A percentile compares a stretch with the other conserved stretches of the same genome.
Conservation (phyloP, 2,797 vertebrate genomes). For the Enteromius afrohamiltoni region DNA sequence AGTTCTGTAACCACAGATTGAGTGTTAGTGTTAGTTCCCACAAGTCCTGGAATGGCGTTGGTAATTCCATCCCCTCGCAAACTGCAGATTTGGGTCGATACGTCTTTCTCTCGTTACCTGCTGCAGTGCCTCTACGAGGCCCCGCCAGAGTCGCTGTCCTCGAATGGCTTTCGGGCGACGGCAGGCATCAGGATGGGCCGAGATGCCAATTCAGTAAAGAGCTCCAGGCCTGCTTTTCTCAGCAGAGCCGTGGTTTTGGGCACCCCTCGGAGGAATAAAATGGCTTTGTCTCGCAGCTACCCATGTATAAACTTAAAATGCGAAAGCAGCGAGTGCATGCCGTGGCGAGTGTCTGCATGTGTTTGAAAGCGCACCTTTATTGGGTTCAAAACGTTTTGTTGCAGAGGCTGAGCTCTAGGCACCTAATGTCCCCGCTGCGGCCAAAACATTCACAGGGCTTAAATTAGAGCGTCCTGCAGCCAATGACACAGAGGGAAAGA, state of each 20-base stretch:
- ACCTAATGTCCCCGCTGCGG: slow-evolving; percentile 47
- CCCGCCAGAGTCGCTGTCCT: slow-evolving; percentile 5
- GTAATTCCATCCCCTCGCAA: slow-evolving; percentile 63
- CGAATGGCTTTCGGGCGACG: slow-evolving; percentile 14
- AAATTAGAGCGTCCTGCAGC: slow-evolving; percentile 54
- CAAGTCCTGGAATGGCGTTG: slow-evolving; percentile 50
- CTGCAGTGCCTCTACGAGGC: slow-evolving; percentile 13
- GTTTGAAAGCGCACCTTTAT: slow-evolving; percentile 59
- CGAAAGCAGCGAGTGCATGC: slow-evolving; percentile 28
- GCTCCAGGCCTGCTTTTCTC: slow-evolving; percentile 25
- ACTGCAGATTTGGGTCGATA: slow-evolving; percentile 43
- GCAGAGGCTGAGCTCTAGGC: slow-evolving; percentile 55
- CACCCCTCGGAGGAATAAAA: slow-evolving; percentile 51
- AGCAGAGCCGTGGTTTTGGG: slow-evolving; percentile 50
- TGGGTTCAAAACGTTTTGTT: slow-evolving; percentile 55
- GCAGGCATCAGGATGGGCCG: slow-evolving; percentile 12
- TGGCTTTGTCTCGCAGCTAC: slow-evolving; percentile 49
- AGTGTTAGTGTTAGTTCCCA: slow-evolving; percentile 53
- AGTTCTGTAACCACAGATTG: slow-evolving; percentile 60
- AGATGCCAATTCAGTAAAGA: slow-evolving; percentile 27
- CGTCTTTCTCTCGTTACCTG: slow-evolving; percentile 52
- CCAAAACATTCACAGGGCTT: slow-evolving; percentile 54
- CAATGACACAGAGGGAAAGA: slow-evolving; percentile 20
- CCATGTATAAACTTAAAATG: slow-evolving; percentile 52
- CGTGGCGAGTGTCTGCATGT: slow-evolving; percentile 34